phyloP scores from a whole-genome alignment of 2,113 vertebrate species.

The Pteropus alecto region DNA sequence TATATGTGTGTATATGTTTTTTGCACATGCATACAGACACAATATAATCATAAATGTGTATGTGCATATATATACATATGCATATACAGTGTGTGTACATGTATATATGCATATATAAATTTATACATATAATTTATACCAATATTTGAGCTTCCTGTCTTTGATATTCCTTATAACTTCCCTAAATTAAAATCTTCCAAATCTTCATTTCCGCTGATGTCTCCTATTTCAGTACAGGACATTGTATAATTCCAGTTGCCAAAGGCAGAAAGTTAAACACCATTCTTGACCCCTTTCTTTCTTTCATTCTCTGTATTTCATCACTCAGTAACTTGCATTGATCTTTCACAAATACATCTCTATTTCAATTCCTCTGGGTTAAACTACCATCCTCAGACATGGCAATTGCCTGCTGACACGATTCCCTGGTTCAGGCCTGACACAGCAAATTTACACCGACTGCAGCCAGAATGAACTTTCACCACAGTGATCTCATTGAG shows the following conservation, averaged over 20 bases:
- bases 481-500: neutral
- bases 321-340: neutral
- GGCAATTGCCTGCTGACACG: no score
- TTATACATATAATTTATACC: neutral
- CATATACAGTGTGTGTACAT: no score
- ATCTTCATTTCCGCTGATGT: neutral
- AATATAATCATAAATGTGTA: no score
- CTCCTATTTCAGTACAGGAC: neutral
- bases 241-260: neutral
- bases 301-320: neutral
- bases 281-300: neutral
- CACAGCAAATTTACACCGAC: no score
- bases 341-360: neutral
- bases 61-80: neutral
- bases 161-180: neutral
- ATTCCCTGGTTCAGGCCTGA: neutral
- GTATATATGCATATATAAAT: no score
- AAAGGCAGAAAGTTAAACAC: neutral
- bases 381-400: neutral
- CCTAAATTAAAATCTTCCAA: neutral
- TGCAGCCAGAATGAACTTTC: neutral
- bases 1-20: neutral
- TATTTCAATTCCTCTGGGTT: neutral
- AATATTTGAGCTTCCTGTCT: neutral
- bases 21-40: neutral